phyloP scores from a whole-genome alignment of 2,797 vertebrate species.

The Alca torda region DNA sequence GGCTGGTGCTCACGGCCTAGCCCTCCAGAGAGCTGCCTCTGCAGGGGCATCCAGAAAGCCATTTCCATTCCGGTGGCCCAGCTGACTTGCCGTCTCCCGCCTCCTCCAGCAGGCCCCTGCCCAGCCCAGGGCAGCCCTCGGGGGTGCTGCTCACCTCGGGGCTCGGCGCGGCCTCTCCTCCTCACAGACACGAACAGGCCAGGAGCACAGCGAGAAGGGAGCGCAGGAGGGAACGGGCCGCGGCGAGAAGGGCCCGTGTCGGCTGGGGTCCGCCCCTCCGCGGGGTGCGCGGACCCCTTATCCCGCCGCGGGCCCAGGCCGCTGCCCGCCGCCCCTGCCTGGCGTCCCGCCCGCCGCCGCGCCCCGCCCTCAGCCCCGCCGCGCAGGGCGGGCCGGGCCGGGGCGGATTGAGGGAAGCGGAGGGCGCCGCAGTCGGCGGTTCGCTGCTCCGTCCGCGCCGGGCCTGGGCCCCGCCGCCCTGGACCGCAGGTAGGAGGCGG shows the following conservation, averaged over 20 bases:
- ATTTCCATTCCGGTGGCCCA: rapidly evolving
- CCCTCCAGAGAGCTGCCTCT: no score
- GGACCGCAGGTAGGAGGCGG: constrained; percentile 42
- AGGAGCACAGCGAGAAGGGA: background rate
- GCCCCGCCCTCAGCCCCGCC: background rate
- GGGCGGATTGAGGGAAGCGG: background rate
- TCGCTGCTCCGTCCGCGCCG: no score
- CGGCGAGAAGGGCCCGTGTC: background rate
- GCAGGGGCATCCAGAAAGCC: no score
- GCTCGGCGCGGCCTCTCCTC: background rate
- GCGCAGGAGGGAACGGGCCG: background rate
- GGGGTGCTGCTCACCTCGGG: background rate
- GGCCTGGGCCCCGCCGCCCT: background rate
- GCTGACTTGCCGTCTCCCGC: rapidly evolving
- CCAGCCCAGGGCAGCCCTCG: no score
- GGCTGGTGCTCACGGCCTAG: no score
- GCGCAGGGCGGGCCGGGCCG: background rate
- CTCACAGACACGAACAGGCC: background rate
- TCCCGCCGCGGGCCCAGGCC: background rate
- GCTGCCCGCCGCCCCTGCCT: background rate
- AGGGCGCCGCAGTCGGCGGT: rapidly evolving
- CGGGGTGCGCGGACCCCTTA: background rate
- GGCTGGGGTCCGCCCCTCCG: no score
- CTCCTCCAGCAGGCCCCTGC: background rate
- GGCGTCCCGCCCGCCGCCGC: background rate